These are phyloP conservation scores for Drosophila paracracens DNA, from an alignment of 2,888 invertebrate genomes.

Conservation along the genomic window DNA sequence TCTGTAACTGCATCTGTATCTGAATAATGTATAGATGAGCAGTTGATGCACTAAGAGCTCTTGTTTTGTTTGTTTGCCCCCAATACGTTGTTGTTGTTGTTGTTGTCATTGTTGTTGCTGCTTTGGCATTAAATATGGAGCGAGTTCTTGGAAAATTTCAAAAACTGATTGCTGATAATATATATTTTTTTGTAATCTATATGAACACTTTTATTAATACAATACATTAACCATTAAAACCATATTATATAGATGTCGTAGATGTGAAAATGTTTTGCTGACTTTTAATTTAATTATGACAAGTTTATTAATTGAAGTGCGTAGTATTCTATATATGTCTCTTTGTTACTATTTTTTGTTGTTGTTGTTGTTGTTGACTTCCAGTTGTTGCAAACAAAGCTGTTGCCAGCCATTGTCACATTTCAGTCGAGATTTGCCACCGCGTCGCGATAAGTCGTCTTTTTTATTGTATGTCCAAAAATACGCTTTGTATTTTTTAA, in stretches of 20 bases:
- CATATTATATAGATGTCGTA: constrained; percentile 10
- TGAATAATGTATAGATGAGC: constrained; percentile 15
- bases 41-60: not conserved
- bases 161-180: constrained; percentile 54
- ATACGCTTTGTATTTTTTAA: not conserved
- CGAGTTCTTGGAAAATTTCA: constrained; percentile 44
- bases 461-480: constrained; percentile 1
- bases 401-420: constrained; percentile 25
- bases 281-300: constrained; percentile 74
- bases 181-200: constrained; percentile 52
- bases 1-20: constrained; percentile 14
- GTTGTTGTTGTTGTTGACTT: not conserved
- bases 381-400: constrained; percentile 23
- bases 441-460: constrained; percentile 40
- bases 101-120: not conserved
- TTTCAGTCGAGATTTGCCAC: constrained; percentile 47
- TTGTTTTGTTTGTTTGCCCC: constrained; percentile 43
- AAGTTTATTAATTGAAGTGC: constrained; percentile 70
- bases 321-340: constrained; percentile 36
- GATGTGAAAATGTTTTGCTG: constrained; percentile 16
- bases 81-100: constrained; percentile 16
- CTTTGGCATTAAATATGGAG: constrained; percentile 28
- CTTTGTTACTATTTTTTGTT: constrained; percentile 11
- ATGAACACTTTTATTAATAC: constrained; percentile 27
- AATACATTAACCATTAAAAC: constrained; percentile 4